Conservation (phyloP, 2,888 invertebrate genomes). For the Hypsopygia costalis region DNA sequence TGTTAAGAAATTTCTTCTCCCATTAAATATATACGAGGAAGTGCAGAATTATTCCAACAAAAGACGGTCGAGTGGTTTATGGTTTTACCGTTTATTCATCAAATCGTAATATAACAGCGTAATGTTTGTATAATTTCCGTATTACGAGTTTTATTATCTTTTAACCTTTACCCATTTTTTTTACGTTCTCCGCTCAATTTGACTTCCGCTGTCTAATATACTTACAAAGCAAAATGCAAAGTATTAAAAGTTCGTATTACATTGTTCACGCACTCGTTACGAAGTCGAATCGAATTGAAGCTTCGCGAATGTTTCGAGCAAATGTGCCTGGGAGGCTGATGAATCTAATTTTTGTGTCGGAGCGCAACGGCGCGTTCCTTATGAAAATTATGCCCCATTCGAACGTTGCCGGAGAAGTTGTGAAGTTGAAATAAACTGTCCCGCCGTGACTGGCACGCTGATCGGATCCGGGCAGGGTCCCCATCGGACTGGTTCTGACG, state of each 20-base stretch:
- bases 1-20: conserved; percentile 38
- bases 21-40: conserved; percentile 45
- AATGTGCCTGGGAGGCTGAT: conserved; percentile 62
- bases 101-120: conserved; percentile 45
- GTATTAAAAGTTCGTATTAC: conserved; percentile 51
- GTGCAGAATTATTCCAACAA: conserved; percentile 54
- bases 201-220: conserved; percentile 22
- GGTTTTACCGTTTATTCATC: conserved; percentile 43
- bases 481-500: conserved; percentile 4
- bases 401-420: conserved; percentile 66
- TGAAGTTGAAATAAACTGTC: conserved; percentile 77
- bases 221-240: conserved; percentile 46
- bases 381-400: conserved; percentile 77
- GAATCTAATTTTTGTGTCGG: conserved; percentile 73
- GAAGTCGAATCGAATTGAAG: conserved; percentile 61
- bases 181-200: conserved; percentile 17
- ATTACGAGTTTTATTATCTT: conserved; percentile 24
- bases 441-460: conserved; percentile 69
- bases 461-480: conserved; percentile 27
- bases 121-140: conserved; percentile 45
- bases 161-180: conserved; percentile 16
- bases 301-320: conserved; percentile 50
- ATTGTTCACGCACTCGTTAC: conserved; percentile 63
- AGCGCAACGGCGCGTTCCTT: conserved; percentile 61
- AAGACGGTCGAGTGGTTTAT: conserved; percentile 53